Conservation (phyloP, 2,797 vertebrate species). For the Hypotaenidia okinawae region DNA sequence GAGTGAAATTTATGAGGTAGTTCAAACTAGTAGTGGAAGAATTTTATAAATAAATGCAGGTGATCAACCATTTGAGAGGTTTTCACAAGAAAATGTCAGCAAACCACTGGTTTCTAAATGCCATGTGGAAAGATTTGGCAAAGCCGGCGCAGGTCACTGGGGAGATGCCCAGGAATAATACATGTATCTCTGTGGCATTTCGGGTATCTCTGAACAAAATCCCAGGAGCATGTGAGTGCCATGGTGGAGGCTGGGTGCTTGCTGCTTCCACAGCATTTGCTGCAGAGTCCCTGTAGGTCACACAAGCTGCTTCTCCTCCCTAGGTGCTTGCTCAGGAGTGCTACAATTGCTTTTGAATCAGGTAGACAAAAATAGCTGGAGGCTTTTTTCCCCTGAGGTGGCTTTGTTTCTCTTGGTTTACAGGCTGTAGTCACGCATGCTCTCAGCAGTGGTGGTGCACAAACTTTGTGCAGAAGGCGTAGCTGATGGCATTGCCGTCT, state of each 20-base stretch:
- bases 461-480: background rate
- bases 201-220: background rate
- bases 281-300: background rate
- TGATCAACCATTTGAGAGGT: background rate
- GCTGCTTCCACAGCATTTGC: background rate
- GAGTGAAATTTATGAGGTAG: background rate
- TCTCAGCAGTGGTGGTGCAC: background rate
- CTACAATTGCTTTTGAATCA: background rate
- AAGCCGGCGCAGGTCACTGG: background rate
- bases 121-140: background rate
- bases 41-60: background rate
- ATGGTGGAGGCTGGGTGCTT: background rate
- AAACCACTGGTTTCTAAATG: background rate
- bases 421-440: background rate
- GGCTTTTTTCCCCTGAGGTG: background rate
- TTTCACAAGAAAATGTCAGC: background rate
- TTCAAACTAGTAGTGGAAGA: background rate
- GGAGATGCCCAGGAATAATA: background rate
- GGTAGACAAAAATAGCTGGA: background rate
- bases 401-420: background rate
- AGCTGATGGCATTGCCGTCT: background rate
- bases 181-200: fast-evolving
- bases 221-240: background rate
- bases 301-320: background rate
- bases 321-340: background rate